A percentile compares a stretch with the other conserved stretches of the same genome.
These are phyloP conservation scores for Oryzias melastigma DNA, from an alignment of 2,113 vertebrate species.

Conservation along the genomic window DNA sequence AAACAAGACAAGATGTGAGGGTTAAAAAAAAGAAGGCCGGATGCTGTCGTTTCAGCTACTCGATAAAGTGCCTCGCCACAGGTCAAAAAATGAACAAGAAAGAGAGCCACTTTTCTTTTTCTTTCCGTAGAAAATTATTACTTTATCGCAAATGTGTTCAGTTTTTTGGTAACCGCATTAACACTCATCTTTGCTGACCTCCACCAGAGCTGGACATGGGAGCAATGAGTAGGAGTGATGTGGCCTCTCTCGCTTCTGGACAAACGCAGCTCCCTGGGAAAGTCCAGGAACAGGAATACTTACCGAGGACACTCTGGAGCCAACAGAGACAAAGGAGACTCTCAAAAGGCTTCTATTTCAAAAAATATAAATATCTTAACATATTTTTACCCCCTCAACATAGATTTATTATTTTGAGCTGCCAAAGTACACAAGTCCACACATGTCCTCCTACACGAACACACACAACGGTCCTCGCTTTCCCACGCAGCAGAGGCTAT, in stretches of 20 bases:
- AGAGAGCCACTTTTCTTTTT: not conserved
- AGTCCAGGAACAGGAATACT: constrained; percentile 58
- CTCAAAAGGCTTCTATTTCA: constrained; percentile 62
- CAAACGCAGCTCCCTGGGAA: constrained; percentile 63
- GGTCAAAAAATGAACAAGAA: constrained; percentile 23
- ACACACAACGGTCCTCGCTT: constrained; percentile 36
- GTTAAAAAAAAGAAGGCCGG: constrained; percentile 2
- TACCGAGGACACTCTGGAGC: constrained; percentile 49
- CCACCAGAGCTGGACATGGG: constrained; percentile 1
- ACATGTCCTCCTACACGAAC: constrained; percentile 43
- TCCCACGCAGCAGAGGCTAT: constrained; percentile 64
- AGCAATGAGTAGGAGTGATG: constrained; percentile 20
- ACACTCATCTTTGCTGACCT: constrained; percentile 14
- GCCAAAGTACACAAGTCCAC: constrained; percentile 70
- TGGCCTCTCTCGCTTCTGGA: constrained; percentile 16
- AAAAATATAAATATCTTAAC: constrained; percentile 65
- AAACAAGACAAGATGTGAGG: too few relatives aligned
- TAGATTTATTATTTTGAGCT: constrained; percentile 37
- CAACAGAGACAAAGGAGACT: constrained; percentile 73
- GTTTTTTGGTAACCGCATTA: constrained; percentile 14
- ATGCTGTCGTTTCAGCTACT: constrained; percentile 13
- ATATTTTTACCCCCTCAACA: constrained; percentile 38
- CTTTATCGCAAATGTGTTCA: constrained; percentile 7
- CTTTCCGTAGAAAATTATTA: not conserved
- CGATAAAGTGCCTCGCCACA: not conserved